Evolutionary conservation across 2,888 invertebrate species (phyloP), one percentile per base, ranked within the genome.

Genomic region (Rhagonycha fulva): DNA sequence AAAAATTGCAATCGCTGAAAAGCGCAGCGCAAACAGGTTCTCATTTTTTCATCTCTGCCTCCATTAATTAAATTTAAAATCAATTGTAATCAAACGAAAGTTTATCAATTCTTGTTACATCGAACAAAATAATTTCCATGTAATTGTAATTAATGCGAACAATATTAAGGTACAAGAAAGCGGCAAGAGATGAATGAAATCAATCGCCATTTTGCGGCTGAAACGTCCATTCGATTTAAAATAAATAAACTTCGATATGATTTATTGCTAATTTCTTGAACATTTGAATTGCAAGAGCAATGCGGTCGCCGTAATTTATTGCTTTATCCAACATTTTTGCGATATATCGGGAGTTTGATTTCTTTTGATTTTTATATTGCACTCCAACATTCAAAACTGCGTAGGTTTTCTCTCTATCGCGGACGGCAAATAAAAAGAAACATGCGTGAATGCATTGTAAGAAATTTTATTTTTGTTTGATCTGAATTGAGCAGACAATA

Each of bases 211-310:
- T 80, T 80, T 78, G 78, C 78, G 62, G 63, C 75, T 60, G 73
- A 76, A 79, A 79, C 78, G 78, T 78, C 79, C 71, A 68, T 71
- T 71, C 78, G 75, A 70, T 75, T 79, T 78, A 80, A 78, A 80
- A 80, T 80, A 80, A 80, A 80, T 80, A 80, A 80, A 78, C 75
- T 76, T 71, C 71, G 70, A 71, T 74, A 71, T 78, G 80, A 80
- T 80, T 80, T 80, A 80, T 78, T 77, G 76, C 78, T 77, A 80
- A 80, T 80, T 78, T 76, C 76, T 71, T 47, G 69, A 47, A 66
- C 76, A 71, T 76, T 72, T 75, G 77, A 77, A 75, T 74, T 74
- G 72, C 74, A 63, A 68, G 71, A 69, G 69, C 68, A 70, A 62
- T 70, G 70, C 73, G 76, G 70, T 71, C 68, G 70, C 71, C 24